Percentiles rank a stretch among this genome's conserved stretches.
Evolutionary conservation across 2,888 invertebrate species (phyloP).

Genomic region (Drosophila bunnanda): DNA sequence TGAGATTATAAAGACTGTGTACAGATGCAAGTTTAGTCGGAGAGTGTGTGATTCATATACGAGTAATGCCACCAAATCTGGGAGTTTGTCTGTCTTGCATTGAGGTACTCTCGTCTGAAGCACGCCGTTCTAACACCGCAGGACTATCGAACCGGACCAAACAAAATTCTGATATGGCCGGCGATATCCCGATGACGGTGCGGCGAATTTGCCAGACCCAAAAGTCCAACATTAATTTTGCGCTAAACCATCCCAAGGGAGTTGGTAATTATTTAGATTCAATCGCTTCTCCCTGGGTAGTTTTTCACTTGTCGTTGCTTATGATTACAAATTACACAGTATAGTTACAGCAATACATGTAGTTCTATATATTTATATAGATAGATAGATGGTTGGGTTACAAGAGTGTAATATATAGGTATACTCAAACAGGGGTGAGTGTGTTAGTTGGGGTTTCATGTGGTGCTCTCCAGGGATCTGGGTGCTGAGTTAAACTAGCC

Average conservation of each 20-base stretch:
- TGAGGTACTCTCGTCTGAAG: conserved; percentile 84
- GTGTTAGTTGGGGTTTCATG: conserved; percentile 36
- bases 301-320: conserved; percentile 83
- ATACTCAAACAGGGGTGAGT: conserved; percentile 40
- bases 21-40: conserved; percentile 38
- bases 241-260: conserved; percentile 73
- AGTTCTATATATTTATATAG: conserved; percentile 44
- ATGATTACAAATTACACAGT: conserved; percentile 40
- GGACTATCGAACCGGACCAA: conserved; percentile 33
- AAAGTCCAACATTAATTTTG: conserved; percentile 85
- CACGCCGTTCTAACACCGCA: conserved; percentile 75
- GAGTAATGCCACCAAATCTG: conserved; percentile 58
- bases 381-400: conserved; percentile 47
- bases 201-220: conserved; percentile 76
- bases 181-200: conserved; percentile 57
- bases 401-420: conserved; percentile 27
- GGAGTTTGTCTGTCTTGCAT: conserved; percentile 79
- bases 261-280: neutral
- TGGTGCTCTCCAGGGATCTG: conserved; percentile 31
- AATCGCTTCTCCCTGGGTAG: conserved; percentile 49
- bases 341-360: conserved; percentile 51
- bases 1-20: conserved; percentile 41
- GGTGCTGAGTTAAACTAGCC: conserved; percentile 54
- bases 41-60: conserved; percentile 31
- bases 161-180: conserved; percentile 24